Base-by-base conservation (phyloP, 2,797 vertebrate genomes). In the Microctenopoma steveboyesi region DNA sequence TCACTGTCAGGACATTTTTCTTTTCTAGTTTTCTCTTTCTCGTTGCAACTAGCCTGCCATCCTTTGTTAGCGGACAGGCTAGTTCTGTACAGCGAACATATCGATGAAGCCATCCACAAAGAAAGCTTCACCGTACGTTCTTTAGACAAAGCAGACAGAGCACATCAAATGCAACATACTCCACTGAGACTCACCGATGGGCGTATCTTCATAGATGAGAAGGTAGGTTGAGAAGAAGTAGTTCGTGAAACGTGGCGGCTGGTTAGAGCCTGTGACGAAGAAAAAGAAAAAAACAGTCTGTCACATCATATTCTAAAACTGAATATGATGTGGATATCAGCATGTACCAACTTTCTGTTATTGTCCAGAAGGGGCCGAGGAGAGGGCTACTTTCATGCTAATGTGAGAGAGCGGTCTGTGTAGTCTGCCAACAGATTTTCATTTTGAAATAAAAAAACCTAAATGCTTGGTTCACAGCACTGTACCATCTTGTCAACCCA, bases 211-310 rank as follows among this genome's bases (percentile, higher is more conserved):
- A 64, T 95, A 94, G 88, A 95, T 94, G 70, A 95, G 92, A 63
- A 95, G 93, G 82, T 93, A 95, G 3, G 91, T 91, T 9, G 90
- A 81, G 82, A 95, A 95, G 83, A 92, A 95, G 87, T 93, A 93
- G 89, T 95, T 95, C 53, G 79, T 70, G 82, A 95, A 95, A 35
- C 86, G 89, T 25, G 94, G 94, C 1, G 93, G 93, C 85, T 93
- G 91, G 85, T 95, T 95, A 71, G 79, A 88, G 59, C 90, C 93
- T 94, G 80, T 51, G 63, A 67, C 12, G 16, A 66, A 74, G 56
- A 86, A 76, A 35, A 60, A 28, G 5, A 18, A 1, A 27, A 50
- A 2, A 50, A 64, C 25, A 28, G 8, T 22, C 1, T 54, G 49
- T 52, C 7, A 47, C n/a, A 55, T 48, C 4, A 55, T 45, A 35